Conservation (phyloP, 2,113 vertebrate species). For the Gasterosteus nipponicus region DNA sequence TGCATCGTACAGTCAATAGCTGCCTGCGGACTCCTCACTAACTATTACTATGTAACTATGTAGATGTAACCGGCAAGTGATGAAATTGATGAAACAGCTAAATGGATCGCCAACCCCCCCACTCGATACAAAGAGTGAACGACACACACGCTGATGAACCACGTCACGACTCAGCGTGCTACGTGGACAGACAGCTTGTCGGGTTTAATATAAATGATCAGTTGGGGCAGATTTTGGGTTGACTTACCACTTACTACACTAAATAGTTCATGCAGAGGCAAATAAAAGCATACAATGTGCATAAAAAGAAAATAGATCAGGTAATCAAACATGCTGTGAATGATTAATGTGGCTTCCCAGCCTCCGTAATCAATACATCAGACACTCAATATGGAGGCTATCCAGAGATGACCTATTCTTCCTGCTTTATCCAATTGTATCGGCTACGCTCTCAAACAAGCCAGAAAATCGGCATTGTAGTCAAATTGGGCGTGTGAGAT, state of each 20-base stretch:
- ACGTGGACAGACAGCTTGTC: too few relatives aligned
- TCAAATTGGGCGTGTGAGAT: slow-evolving; percentile 48
- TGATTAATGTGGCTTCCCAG: slow-evolving; percentile 57
- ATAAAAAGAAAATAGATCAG: slow-evolving; percentile 51
- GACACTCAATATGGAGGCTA: slow-evolving; percentile 53
- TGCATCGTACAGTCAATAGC: neutral
- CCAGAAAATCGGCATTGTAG: slow-evolving; percentile 54
- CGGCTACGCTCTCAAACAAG: slow-evolving; percentile 61
- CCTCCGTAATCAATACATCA: slow-evolving; percentile 68
- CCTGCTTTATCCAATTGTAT: slow-evolving; percentile 46
- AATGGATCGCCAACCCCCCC: too few relatives aligned
- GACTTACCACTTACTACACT: slow-evolving; percentile 19
- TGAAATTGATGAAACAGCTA: too few relatives aligned
- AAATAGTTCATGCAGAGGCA: slow-evolving; percentile 24
- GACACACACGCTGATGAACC: too few relatives aligned
- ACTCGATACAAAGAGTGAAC: too few relatives aligned
- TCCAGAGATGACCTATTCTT: slow-evolving; percentile 57
- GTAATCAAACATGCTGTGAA: slow-evolving; percentile 63
- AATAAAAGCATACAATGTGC: slow-evolving; percentile 37
- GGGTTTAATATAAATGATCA: too few relatives aligned
- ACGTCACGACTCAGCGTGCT: too few relatives aligned
- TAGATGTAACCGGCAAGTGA: too few relatives aligned
- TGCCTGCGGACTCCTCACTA: too few relatives aligned
- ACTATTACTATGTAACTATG: too few relatives aligned
- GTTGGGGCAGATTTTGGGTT: neutral